phyloP scores from a whole-genome alignment of 2,888 invertebrate genomes.

The Trilocha varians region DNA sequence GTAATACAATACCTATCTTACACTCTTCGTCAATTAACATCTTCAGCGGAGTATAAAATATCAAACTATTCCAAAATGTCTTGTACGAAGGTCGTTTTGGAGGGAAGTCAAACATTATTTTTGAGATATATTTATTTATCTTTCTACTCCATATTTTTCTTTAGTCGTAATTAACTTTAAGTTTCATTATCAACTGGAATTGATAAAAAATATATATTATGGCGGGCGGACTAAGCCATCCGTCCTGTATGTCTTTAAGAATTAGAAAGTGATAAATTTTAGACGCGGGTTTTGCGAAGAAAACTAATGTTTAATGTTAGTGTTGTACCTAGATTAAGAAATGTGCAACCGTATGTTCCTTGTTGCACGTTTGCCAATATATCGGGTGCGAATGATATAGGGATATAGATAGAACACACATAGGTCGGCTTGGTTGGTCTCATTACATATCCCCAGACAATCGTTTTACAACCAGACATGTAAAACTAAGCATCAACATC shows the following conservation, averaged over 20 bases:
- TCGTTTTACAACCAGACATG: neutral
- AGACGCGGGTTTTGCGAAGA: neutral
- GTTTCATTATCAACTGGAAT: neutral
- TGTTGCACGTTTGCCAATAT: neutral
- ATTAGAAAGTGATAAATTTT: neutral
- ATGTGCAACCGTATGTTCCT: neutral
- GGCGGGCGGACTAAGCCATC: slow-evolving; percentile 1
- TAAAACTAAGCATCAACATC: too few species aligned
- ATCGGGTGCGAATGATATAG: neutral
- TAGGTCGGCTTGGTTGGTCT: neutral
- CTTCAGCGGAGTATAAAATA: neutral
- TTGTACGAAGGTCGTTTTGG: neutral
- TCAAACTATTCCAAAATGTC: neutral
- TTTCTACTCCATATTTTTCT: neutral
- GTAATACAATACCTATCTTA: neutral
- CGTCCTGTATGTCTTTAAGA: slow-evolving; percentile 1
- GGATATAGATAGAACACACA: neutral
- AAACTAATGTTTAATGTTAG: neutral
- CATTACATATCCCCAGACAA: neutral
- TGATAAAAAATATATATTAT: neutral
- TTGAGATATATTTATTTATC: neutral
- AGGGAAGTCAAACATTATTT: neutral
- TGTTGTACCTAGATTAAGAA: neutral
- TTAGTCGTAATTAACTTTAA: neutral
- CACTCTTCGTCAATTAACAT: neutral